Evolutionary conservation across 2,113 vertebrate genomes (phyloP).

Genomic region (Crotalus helleri): DNA sequence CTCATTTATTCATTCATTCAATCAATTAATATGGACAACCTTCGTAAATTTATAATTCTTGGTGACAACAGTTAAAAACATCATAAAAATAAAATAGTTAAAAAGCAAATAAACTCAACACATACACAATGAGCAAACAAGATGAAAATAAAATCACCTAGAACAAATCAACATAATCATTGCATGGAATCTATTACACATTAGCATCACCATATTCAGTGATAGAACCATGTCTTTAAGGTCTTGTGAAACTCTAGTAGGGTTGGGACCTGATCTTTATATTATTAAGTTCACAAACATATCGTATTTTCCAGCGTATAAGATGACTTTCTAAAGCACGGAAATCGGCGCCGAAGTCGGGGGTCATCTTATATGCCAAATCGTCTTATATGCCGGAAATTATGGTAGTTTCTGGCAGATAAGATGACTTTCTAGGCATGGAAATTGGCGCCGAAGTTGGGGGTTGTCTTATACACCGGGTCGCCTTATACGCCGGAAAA

Average conservation of each 20-base stretch:
- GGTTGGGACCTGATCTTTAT: not conserved
- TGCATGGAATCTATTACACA: not conserved
- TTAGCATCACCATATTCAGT: not conserved
- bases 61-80: not conserved
- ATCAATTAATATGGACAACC: not conserved
- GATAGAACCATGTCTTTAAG: not conserved
- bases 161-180: not conserved
- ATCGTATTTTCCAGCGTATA: too few relatives aligned
- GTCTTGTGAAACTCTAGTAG: not conserved
- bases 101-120: not conserved
- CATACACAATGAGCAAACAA: not conserved
- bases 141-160: not conserved
- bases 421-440: too few relatives aligned
- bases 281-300: not conserved
- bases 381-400: too few relatives aligned
- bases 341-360: too few relatives aligned
- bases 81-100: not conserved
- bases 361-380: too few relatives aligned
- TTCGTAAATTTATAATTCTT: not conserved
- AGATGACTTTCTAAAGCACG: too few relatives aligned
- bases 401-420: too few relatives aligned
- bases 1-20: not conserved
- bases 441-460: too few relatives aligned
- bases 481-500: too few relatives aligned
- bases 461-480: too few relatives aligned